Base-by-base conservation (phyloP, 2,113 vertebrate genomes). In the Coptodon rendalli region DNA sequence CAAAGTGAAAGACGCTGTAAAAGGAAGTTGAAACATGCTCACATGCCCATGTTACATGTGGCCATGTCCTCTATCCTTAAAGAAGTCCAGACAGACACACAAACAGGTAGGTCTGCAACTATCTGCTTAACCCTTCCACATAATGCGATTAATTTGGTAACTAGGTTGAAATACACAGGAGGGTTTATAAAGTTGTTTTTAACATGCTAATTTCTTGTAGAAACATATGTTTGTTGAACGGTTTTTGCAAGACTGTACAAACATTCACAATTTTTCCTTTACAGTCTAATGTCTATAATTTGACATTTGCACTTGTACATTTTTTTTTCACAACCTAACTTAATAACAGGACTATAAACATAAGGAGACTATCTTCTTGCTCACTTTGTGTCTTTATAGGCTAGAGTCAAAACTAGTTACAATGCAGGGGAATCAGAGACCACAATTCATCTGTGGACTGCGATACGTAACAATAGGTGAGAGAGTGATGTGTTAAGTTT, bases 301-400 rank as follows among this genome's bases (percentile, higher is more conserved):
- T 56, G 6, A 13, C 11, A 56, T 56, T 56, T 56, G 22, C 2
- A 56, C 22, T 53, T 53, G 19, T 3, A 53, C 50, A 53, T 53
- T 53, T 53, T 53, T 53, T 52, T n/a, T 10, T 1, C 1, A 48
- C 3, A 48, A 48, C 6, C 13, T 16, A 48, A 48, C 45, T 2
- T 6, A 61, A 36, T 63, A 36, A 36, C 5, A 36, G 29, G 9
- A 11, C 36, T 63, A 7, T 0, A 63, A 36, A 36, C 59, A 63
- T 4, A 0, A 36, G 29, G 59, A 63, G 6, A 4, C 16, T 19
- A 34, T 36, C 16, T 36, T 63, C 0, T 63, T 0, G 59, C 16
- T 63, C 59, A 6, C 5, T 63, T 0, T 63, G 31, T 63, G 59
- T 63, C 31, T 63, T 63, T 63, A 36, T 63, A 63, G 6, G 31